phyloP scores from a whole-genome alignment of 1,140 invertebrate genomes.

The Drosophila elegans region DNA sequence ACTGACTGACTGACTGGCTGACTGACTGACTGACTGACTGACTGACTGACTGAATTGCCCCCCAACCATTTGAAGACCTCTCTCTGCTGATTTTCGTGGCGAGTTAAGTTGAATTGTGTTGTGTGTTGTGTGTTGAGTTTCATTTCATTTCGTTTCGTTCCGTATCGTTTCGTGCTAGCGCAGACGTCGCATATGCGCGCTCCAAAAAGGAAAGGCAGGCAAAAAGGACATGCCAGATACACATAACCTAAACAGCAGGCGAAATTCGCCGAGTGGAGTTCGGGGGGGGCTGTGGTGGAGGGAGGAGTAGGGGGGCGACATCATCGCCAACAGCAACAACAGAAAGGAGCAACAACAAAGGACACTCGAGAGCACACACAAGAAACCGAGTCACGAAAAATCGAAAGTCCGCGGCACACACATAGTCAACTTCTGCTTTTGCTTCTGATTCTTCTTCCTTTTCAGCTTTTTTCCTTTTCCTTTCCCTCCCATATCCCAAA shows the following conservation, averaged over 20 bases:
- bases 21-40: conserved; percentile 27
- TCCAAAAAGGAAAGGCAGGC: conserved; percentile 47
- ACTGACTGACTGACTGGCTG: conserved; percentile 39
- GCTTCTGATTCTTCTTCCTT: background rate
- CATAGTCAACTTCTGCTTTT: conserved; percentile 19
- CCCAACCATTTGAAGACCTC: background rate
- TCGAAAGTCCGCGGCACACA: conserved; percentile 60
- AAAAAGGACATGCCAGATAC: conserved; percentile 73
- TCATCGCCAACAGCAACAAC: conserved; percentile 23
- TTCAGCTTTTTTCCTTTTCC: background rate
- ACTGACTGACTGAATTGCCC: conserved; percentile 29
- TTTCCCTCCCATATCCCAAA: background rate
- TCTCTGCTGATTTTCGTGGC: conserved; percentile 21
- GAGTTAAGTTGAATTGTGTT: conserved; percentile 41
- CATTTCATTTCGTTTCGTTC: conserved; percentile 27
- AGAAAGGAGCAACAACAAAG: conserved; percentile 51
- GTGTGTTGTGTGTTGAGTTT: conserved; percentile 25
- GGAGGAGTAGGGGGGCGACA: conserved; percentile 1
- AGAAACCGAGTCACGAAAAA: conserved; percentile 65
- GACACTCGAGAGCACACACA: conserved; percentile 40
- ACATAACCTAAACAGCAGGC: conserved; percentile 67
- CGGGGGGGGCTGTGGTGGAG: background rate
- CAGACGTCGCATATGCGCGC: conserved; percentile 75
- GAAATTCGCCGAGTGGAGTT: conserved; percentile 47
- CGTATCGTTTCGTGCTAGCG: conserved; percentile 64